phyloP scores from a whole-genome alignment of 2,797 vertebrate species.

The Acipenser oxyrinchus region DNA sequence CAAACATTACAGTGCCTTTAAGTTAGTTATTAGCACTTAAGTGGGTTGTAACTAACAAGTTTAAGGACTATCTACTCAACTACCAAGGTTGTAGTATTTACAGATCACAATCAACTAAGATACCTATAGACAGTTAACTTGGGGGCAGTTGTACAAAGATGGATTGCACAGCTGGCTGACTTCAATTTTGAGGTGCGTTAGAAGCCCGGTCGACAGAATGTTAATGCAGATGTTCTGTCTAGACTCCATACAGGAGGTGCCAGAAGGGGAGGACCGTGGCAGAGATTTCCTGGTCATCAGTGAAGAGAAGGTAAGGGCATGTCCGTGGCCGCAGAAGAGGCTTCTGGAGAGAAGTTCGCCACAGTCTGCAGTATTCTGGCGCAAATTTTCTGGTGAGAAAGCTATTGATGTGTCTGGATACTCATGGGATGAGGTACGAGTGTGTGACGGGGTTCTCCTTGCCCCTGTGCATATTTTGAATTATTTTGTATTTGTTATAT shows the following conservation, averaged over 20 bases:
- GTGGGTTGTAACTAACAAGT: no score
- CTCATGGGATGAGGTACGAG: background rate
- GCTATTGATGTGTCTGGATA: background rate
- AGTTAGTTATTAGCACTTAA: no score
- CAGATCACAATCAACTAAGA: background rate
- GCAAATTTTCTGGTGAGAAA: background rate
- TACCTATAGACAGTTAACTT: background rate
- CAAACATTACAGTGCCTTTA: no score
- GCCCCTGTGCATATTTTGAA: no score
- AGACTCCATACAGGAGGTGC: no score
- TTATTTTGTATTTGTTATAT: no score
- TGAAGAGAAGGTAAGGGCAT: background rate
- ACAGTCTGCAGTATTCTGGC: background rate
- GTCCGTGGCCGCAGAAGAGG: background rate
- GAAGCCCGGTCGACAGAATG: background rate
- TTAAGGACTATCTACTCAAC: no score
- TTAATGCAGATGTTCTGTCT: no score
- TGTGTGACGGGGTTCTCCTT: no score
- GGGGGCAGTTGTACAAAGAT: background rate
- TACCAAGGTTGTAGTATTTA: background rate
- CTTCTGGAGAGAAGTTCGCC: background rate
- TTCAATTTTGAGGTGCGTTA: background rate
- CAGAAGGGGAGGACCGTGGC: no score
- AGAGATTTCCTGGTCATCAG: no score
- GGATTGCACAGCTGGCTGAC: background rate